These are phyloP conservation scores for Drosophila ficusphila DNA, from an alignment of 1,140 invertebrate genomes.

Conservation along the genomic window DNA sequence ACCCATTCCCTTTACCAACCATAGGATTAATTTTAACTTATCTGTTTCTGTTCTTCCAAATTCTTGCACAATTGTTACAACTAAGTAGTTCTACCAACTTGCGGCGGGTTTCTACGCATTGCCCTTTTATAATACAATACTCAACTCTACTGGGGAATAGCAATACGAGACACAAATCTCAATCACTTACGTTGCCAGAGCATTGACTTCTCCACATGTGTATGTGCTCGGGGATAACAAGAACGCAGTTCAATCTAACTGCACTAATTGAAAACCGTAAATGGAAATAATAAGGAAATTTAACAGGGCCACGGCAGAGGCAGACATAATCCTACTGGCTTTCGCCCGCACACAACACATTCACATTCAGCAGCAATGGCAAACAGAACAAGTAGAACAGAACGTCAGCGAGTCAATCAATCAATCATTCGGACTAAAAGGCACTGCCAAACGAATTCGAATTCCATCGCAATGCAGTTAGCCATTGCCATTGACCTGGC, in stretches of 20 bases:
- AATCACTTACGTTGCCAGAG: slow-evolving; percentile 4
- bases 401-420: slow-evolving; percentile 26
- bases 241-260: background rate
- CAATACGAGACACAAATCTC: slow-evolving; percentile 1
- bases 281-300: slow-evolving; percentile 31
- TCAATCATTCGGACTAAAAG: slow-evolving; percentile 26
- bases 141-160: background rate
- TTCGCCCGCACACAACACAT: background rate
- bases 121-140: no score
- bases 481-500: background rate
- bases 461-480: slow-evolving; percentile 8
- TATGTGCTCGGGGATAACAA: background rate
- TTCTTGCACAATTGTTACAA: background rate
- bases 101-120: no score
- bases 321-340: slow-evolving; percentile 5
- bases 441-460: slow-evolving; percentile 16
- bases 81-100: no score
- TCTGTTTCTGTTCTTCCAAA: background rate
- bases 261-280: slow-evolving; percentile 34
- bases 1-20: no score
- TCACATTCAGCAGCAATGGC: background rate
- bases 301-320: background rate
- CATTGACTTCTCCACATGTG: background rate
- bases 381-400: no score
- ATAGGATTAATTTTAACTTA: background rate